Conservation (phyloP, 2,888 invertebrate species). For the Nomada ruficornis region DNA sequence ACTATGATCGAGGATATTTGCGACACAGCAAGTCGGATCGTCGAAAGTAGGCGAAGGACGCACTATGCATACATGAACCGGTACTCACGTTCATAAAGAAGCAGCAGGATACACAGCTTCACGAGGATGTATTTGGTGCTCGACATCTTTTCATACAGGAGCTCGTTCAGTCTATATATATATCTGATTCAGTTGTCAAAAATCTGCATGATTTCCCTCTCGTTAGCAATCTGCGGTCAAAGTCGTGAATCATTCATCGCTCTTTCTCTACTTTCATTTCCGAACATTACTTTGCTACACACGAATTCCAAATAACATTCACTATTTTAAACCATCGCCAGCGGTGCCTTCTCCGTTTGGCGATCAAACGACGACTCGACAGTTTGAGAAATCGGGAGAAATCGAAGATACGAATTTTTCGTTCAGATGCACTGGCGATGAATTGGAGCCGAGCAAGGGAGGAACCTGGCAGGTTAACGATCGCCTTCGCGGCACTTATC, state of each 20-base stretch:
- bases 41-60: constrained; percentile 72
- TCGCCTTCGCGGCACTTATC: too few relatives aligned
- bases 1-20: constrained; percentile 34
- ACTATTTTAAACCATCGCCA: not conserved
- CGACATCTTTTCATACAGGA: constrained; percentile 59
- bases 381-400: not conserved
- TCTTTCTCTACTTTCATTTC: not conserved
- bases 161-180: not conserved
- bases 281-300: not conserved
- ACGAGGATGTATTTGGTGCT: constrained; percentile 70
- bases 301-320: not conserved
- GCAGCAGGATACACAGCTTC: constrained; percentile 71
- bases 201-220: constrained; percentile 6
- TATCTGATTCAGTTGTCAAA: constrained; percentile 12
- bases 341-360: not conserved
- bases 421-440: not conserved
- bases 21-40: not conserved
- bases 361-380: not conserved
- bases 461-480: not conserved
- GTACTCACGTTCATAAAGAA: constrained; percentile 73
- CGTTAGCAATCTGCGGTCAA: not conserved
- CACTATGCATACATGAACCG: constrained; percentile 26
- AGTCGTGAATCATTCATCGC: not conserved
- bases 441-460: not conserved
- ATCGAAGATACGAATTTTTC: not conserved